These are phyloP conservation scores for Cyprinodon brontotheroides DNA, from an alignment of 2,113 vertebrate genomes.

Conservation along the genomic window DNA sequence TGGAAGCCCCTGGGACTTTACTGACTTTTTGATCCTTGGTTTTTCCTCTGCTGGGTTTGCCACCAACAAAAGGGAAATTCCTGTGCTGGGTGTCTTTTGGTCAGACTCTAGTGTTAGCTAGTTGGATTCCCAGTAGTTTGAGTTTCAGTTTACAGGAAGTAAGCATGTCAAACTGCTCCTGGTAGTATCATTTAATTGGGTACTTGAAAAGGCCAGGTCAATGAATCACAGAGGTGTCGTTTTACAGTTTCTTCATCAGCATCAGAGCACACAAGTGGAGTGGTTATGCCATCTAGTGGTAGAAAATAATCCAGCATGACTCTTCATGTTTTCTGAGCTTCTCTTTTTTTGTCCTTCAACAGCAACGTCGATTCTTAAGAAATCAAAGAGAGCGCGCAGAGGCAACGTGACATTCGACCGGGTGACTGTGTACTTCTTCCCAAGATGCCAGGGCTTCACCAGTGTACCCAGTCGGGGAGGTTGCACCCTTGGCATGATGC, in stretches of 20 bases:
- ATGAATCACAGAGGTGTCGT: constrained; percentile 64
- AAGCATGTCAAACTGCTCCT: constrained; percentile 52
- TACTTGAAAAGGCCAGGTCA: constrained; percentile 53
- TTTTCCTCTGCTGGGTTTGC: constrained; percentile 40
- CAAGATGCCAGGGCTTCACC: constrained; percentile 96
- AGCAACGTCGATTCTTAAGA: constrained; percentile 94
- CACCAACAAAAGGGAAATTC: constrained; percentile 65
- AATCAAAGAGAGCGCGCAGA: constrained; percentile 81
- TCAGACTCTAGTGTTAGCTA: constrained; percentile 17
- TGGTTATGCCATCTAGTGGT: constrained; percentile 61
- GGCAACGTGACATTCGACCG: constrained; percentile 89
- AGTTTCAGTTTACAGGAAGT: constrained; percentile 65
- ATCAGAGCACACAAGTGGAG: background rate
- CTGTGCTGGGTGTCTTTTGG: constrained; percentile 51
- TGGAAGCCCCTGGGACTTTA: constrained; percentile 46
- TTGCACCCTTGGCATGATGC: constrained; percentile 94
- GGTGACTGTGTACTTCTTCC: constrained; percentile 95
- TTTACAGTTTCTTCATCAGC: constrained; percentile 49
- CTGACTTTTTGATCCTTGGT: constrained; percentile 53
- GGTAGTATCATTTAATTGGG: constrained; percentile 60
- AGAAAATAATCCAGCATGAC: background rate
- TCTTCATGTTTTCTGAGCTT: constrained; percentile 12
- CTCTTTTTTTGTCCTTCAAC: constrained; percentile 17
- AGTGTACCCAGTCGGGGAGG: constrained; percentile 94
- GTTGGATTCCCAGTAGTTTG: constrained; percentile 41